Conservation (phyloP, 2,888 invertebrate genomes). For the Apamea epomidion region DNA sequence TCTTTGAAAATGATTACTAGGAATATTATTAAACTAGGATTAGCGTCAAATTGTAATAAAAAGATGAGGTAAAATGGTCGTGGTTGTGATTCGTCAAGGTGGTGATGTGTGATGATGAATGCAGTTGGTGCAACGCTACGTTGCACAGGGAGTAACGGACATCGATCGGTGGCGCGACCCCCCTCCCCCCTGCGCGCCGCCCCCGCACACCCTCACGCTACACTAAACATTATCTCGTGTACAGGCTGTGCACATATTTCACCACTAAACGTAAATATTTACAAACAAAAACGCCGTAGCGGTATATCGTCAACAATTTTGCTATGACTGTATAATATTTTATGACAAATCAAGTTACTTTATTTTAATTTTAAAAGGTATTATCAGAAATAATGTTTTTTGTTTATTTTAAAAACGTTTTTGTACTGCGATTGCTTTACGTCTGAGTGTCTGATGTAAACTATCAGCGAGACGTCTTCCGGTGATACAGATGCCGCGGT, state of each 20-base stretch:
- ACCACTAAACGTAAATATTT: constrained; percentile 48
- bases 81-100: constrained; percentile 15
- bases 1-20: background rate
- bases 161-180: constrained; percentile 81
- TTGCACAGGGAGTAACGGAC: constrained; percentile 82
- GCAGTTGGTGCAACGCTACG: constrained; percentile 82
- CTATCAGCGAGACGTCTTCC: constrained; percentile 10
- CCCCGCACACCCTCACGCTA: constrained; percentile 66
- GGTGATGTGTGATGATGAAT: constrained; percentile 71
- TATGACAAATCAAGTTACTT: background rate
- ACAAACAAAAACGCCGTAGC: constrained; percentile 32
- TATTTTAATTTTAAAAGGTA: background rate
- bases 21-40: background rate
- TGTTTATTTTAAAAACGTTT: background rate
- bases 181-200: constrained; percentile 48
- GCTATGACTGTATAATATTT: background rate
- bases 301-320: constrained; percentile 5
- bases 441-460: constrained; percentile 3
- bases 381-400: background rate
- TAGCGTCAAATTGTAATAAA: background rate
- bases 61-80: background rate
- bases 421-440: background rate
- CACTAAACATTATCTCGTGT: constrained; percentile 81
- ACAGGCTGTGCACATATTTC: constrained; percentile 69
- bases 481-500: background rate